Conservation (phyloP, 2,797 vertebrate species). For the Carcharodon carcharias region DNA sequence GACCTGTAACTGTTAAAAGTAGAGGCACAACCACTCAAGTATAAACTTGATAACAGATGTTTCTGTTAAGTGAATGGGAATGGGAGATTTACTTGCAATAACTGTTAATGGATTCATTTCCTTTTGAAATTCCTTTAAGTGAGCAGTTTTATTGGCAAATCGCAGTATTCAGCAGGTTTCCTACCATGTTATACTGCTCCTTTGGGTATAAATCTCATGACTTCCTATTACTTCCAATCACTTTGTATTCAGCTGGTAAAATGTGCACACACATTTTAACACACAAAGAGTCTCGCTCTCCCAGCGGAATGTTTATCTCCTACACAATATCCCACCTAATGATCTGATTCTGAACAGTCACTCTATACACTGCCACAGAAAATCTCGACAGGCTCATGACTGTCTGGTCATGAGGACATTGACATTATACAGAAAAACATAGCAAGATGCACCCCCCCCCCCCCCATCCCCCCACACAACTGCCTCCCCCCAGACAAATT, state of each 20-base stretch:
- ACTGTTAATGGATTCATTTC: slow-evolving; percentile 22
- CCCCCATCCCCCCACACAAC: neutral
- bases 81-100: slow-evolving; percentile 14
- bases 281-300: neutral
- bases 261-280: neutral
- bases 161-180: neutral
- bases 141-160: neutral
- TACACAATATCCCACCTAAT: slow-evolving; percentile 15
- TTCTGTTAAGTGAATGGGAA: neutral
- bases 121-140: neutral
- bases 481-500: neutral
- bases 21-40: neutral
- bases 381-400: neutral
- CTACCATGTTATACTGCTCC: neutral
- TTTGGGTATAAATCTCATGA: slow-evolving; percentile 1
- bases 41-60: slow-evolving; percentile 9
- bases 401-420: neutral
- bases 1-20: neutral
- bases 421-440: neutral
- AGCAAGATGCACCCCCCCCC: neutral
- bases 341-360: slow-evolving; percentile 1
- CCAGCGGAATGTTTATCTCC: neutral
- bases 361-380: neutral
- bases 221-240: slow-evolving; percentile 22
- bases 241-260: slow-evolving; percentile 16